These are phyloP conservation scores for Himalopsyche kuldschensis DNA, from an alignment of 2,888 invertebrate species.

Conservation along the genomic window DNA sequence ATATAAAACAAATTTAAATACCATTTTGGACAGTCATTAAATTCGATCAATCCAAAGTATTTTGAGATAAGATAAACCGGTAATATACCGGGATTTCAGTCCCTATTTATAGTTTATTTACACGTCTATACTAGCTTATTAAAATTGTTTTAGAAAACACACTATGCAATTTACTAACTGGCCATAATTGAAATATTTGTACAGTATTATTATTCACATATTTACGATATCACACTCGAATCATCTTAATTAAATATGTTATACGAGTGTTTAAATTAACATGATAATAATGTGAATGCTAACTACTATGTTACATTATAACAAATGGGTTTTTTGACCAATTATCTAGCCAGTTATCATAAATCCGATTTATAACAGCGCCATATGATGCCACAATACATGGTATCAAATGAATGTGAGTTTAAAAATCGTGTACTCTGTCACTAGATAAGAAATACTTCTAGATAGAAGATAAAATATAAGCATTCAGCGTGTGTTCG, in stretches of 20 bases:
- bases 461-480: not conserved
- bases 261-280: not conserved
- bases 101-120: no score
- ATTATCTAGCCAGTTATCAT: not conserved
- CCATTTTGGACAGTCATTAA: no score
- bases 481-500: not conserved
- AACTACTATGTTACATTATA: not conserved
- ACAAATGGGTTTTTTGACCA: not conserved
- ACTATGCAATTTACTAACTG: no score
- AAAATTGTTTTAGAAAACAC: no score
- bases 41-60: no score
- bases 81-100: no score
- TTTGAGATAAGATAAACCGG: no score
- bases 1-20: no score
- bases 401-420: not conserved
- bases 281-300: not conserved
- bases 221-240: not conserved
- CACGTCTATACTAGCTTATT: no score
- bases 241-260: not conserved
- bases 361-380: not conserved
- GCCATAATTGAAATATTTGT: not conserved
- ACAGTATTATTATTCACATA: not conserved
- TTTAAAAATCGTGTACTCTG: constrained; percentile 12
- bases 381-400: not conserved
- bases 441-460: constrained; percentile 6